Base-by-base conservation (phyloP, 2,797 vertebrate genomes). In the Rhinichthys osculus region DNA sequence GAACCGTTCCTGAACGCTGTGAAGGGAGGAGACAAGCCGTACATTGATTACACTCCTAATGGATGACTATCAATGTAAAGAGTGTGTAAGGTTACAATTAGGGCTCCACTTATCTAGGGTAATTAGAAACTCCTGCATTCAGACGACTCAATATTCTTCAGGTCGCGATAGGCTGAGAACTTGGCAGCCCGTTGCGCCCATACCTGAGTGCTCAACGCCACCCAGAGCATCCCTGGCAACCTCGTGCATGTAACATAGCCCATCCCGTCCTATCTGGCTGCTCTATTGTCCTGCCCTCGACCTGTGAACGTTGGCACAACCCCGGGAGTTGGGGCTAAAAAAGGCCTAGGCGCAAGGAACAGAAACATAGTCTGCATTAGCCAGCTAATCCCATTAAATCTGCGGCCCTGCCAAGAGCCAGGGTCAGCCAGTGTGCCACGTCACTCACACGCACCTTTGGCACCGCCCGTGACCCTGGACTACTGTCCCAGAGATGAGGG, bases 381-480 rank as follows among this genome's bases (percentile, higher is more conserved):
- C 94, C 93, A 72, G 92, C 92, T 96, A 96, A 96, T 96, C 95
- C 95, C 95, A 96, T 96, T 96, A 96, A 94, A 93, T 93, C 93
- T 92, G 90, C 89, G 86, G 92, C 86, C 92, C 89, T 95, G 95
- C 95, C 95, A 96, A 94, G 91, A 91, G 90, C 90, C 89, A 91
- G 93, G 95, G 95, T 96, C 95, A 95, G 94, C 94, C 95, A 96
- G 95, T 95, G 95, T 96, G 94, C 93, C 94, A 96, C 94, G 92
- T 95, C 95, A 95, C 93, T 96, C 95, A 96, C 78, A 71, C 85
- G 92, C 86, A 96, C 95, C 95, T 95, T 94, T 94, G 94, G 93
- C 93, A 94, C 90, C 92, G 90, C 85, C 89, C 38, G 82, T 92
- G 92, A 94, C 93, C 93, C 89, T 79, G 52, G 64, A 50, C n/a